Percentiles rank a stretch among this genome's conserved stretches.
Evolutionary conservation across 1,140 invertebrate species (phyloP).

Genomic region (Pantala flavescens): DNA sequence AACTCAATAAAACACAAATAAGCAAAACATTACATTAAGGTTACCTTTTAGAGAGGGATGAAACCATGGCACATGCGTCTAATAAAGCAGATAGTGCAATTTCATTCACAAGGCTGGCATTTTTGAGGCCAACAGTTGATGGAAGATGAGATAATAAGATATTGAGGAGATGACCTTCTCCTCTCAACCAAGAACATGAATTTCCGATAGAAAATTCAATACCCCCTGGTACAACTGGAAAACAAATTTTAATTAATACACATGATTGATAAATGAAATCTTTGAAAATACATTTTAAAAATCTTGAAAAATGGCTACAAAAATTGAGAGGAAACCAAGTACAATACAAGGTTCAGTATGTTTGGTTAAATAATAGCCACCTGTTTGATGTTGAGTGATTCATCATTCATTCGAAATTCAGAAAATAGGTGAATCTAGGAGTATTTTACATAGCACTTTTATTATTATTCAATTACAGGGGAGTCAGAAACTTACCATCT

Average conservation of each 20-base stretch:
- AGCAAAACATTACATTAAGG: neutral
- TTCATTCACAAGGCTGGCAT: neutral
- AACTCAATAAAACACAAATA: neutral
- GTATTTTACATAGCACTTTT: too few species aligned
- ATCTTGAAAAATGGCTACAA: neutral
- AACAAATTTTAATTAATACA: neutral
- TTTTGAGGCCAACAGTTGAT: neutral
- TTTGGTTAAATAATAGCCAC: neutral
- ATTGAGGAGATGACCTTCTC: neutral
- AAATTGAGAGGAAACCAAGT: neutral
- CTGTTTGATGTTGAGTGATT: neutral
- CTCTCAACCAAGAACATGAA: neutral
- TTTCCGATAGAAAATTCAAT: neutral
- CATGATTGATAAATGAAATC: neutral
- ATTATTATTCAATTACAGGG: too few species aligned
- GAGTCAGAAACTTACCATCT: slow-evolving; percentile 45
- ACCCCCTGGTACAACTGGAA: neutral
- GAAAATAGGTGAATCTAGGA: too few species aligned
- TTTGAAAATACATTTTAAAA: neutral
- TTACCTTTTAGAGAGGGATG: neutral
- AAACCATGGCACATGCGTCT: neutral
- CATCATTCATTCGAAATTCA: too few species aligned
- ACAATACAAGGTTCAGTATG: neutral
- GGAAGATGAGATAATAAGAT: neutral
- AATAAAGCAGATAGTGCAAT: neutral